Evolutionary conservation across 2,797 vertebrate species (phyloP).

Genomic region (Peromyscus eremicus): DNA sequence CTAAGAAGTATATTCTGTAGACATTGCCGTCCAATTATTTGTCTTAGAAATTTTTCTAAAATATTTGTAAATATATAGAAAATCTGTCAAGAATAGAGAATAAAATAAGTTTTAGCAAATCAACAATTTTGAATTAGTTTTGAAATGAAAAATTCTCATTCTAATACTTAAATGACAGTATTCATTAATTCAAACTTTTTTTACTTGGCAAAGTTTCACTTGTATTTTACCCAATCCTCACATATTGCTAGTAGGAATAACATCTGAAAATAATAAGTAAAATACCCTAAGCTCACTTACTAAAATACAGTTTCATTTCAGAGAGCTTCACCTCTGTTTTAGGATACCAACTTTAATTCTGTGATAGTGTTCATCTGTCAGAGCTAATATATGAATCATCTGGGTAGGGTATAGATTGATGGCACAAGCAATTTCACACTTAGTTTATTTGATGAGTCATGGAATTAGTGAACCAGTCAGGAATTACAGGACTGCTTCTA

Average conservation of each 20-base stretch:
- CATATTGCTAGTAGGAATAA: background rate
- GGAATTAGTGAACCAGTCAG: constrained; percentile 53
- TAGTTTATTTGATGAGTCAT: constrained; percentile 64
- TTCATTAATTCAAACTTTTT: background rate
- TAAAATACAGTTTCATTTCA: background rate
- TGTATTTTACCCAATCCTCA: background rate
- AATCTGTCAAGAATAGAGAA: background rate
- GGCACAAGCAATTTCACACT: background rate
- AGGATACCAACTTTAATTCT: background rate
- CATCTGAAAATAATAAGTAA: background rate
- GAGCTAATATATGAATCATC: background rate
- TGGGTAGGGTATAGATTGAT: background rate
- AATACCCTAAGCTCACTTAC: background rate
- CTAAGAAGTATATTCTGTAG: background rate
- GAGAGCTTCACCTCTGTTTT: constrained; percentile 1
- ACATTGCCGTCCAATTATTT: background rate
- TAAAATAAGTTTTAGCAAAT: background rate
- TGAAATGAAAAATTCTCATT: background rate
- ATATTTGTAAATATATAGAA: background rate
- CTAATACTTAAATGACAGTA: background rate
- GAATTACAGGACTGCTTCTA: constrained; percentile 20
- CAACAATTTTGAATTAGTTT: constrained; percentile 5
- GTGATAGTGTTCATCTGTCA: constrained; percentile 4
- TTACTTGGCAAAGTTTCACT: background rate
- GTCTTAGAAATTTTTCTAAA: background rate